A percentile compares a stretch with the other conserved stretches of the same genome.
Conservation (phyloP, 1,140 invertebrate species). For the Drosophila nigrodunni region DNA sequence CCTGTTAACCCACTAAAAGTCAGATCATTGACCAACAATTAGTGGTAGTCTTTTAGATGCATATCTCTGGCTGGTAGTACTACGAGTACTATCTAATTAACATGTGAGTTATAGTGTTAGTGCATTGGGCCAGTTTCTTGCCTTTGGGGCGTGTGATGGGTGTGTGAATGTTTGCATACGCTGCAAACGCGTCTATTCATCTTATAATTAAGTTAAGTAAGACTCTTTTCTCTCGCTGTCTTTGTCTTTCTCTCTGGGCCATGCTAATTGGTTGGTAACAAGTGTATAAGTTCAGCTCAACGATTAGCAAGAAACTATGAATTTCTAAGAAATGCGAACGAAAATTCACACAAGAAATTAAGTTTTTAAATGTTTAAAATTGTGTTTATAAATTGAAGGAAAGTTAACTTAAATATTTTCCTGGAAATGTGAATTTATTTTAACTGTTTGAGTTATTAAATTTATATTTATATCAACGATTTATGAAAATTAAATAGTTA, state of each 20-base stretch:
- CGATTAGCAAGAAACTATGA: constrained; percentile 31
- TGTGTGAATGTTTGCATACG: constrained; percentile 46
- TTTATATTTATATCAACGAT: no score
- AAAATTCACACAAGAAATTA: neutral
- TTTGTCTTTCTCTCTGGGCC: constrained; percentile 1
- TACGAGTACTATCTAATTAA: constrained; percentile 65
- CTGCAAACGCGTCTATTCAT: neutral
- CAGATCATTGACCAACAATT: constrained; percentile 69
- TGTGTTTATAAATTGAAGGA: no score
- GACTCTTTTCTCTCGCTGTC: neutral
- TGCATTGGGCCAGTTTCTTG: constrained; percentile 29
- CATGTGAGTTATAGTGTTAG: constrained; percentile 51
- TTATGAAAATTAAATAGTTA: no score
- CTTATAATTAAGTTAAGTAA: constrained; percentile 41
- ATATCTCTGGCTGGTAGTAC: constrained; percentile 46
- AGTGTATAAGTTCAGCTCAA: constrained; percentile 4
- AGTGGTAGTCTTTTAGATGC: constrained; percentile 49
- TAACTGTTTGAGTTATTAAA: no score
- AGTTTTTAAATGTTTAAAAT: no score
- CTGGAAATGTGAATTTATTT: no score
- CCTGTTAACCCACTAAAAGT: constrained; percentile 76
- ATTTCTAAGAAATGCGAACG: constrained; percentile 2
- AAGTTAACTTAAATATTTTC: no score
- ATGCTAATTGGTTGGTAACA: constrained; percentile 34
- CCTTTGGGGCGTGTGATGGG: constrained; percentile 20